Percentiles rank a stretch among this genome's conserved stretches.
Conservation (phyloP, 2,888 invertebrate genomes). For the Machimus rusticus region DNA sequence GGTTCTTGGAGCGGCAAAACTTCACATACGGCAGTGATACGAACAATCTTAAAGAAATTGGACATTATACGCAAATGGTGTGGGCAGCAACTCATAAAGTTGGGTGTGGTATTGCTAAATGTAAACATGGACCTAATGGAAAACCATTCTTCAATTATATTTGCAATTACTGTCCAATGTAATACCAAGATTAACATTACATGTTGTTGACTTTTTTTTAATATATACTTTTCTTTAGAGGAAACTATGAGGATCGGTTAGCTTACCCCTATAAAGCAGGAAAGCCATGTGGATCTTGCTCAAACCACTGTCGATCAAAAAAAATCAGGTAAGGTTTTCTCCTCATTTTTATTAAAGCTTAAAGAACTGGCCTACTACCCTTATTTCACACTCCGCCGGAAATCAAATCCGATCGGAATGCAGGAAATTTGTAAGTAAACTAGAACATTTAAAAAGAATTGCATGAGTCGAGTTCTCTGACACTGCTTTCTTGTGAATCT, state of each 20-base stretch:
- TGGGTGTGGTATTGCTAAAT: conserved; percentile 78
- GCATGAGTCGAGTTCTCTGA: too few species aligned
- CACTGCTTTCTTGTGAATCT: too few species aligned
- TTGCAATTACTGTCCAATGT: conserved; percentile 87
- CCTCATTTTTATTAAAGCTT: too few species aligned
- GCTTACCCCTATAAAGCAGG: conserved; percentile 75
- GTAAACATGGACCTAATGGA: conserved; percentile 69
- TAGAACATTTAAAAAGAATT: too few species aligned
- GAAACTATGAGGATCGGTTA: conserved; percentile 70
- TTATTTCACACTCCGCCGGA: too few species aligned
- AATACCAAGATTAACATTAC: conserved; percentile 48
- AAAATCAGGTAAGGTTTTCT: conserved; percentile 53
- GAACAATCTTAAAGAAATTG: conserved; percentile 71
- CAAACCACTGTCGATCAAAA: conserved; percentile 68
- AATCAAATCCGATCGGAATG: too few species aligned
- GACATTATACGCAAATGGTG: conserved; percentile 85
- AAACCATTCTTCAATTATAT: conserved; percentile 79
- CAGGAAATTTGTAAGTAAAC: too few species aligned
- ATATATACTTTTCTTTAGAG: conserved; percentile 65
- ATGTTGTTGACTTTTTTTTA: background rate
- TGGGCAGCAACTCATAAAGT: conserved; percentile 81
- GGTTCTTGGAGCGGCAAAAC: conserved; percentile 78
- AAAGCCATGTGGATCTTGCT: conserved; percentile 72
- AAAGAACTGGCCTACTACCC: too few species aligned
- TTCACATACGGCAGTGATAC: conserved; percentile 73